Percentiles rank a stretch among this genome's conserved stretches.
These are phyloP conservation scores for Chelidonichthys spinosus DNA, from an alignment of 2,797 vertebrate species.

Conservation along the genomic window DNA sequence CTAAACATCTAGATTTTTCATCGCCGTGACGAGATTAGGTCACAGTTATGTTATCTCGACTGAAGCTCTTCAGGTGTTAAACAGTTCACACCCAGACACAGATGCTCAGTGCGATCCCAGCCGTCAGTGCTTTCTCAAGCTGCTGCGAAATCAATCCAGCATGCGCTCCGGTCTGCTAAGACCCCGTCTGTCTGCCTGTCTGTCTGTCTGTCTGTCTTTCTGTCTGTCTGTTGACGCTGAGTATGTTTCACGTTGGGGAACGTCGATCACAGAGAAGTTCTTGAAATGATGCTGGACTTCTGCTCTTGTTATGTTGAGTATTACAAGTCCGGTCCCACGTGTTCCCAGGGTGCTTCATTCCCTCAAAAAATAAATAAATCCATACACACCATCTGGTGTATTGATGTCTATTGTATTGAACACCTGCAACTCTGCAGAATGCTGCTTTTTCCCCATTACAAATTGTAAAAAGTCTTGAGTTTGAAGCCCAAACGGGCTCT, in stretches of 20 bases:
- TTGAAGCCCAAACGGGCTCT: background rate
- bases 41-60: background rate
- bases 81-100: slow-evolving; percentile 6
- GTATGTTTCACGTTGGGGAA: slow-evolving; percentile 41
- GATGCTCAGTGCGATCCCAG: slow-evolving; percentile 28
- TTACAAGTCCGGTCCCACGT: background rate
- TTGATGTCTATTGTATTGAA: background rate
- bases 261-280: slow-evolving; percentile 13
- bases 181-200: slow-evolving; percentile 42
- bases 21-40: no score
- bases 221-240: background rate
- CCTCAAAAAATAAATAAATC: background rate
- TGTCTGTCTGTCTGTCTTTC: slow-evolving; percentile 15
- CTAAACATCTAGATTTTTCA: no score
- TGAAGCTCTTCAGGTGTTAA: no score
- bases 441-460: background rate
- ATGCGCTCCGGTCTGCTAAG: slow-evolving; percentile 39
- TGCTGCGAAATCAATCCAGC: slow-evolving; percentile 66
- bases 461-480: background rate
- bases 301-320: background rate
- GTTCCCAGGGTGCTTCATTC: background rate
- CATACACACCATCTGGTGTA: background rate
- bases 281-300: background rate
- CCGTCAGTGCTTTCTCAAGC: slow-evolving; percentile 42
- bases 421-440: background rate